A percentile compares a stretch with the other conserved stretches of the same genome.
Conservation (phyloP, 2,888 invertebrate genomes). For the Aricia artaxerxes region DNA sequence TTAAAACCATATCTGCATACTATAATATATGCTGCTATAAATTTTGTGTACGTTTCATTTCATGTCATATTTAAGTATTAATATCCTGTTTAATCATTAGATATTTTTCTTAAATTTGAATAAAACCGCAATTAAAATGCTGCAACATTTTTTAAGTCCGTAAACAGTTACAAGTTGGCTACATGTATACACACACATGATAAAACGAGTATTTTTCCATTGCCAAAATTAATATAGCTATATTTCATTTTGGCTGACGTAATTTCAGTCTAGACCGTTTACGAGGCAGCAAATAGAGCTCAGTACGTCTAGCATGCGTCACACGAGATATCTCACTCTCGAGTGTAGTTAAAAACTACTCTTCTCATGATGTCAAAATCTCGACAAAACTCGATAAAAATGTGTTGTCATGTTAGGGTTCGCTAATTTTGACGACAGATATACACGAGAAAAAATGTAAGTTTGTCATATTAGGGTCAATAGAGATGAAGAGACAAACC, state of each 20-base stretch:
- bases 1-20: constrained; percentile 23
- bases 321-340: too few relatives aligned
- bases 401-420: too few relatives aligned
- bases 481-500: too few relatives aligned
- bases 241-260: constrained; percentile 37
- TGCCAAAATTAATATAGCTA: constrained; percentile 30
- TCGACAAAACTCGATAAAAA: too few relatives aligned
- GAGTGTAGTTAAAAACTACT: too few relatives aligned
- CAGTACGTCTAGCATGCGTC: not conserved
- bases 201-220: constrained; percentile 24
- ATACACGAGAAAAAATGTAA: too few relatives aligned
- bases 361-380: too few relatives aligned
- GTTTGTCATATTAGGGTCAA: too few relatives aligned
- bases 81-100: constrained; percentile 29
- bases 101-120: constrained; percentile 33
- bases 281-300: constrained; percentile 42
- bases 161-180: constrained; percentile 25
- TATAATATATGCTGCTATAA: constrained; percentile 14
- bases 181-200: constrained; percentile 6
- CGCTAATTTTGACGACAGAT: too few relatives aligned
- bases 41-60: constrained; percentile 18
- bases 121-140: constrained; percentile 38
- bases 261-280: constrained; percentile 41
- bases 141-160: constrained; percentile 28
- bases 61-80: constrained; percentile 20